These are phyloP conservation scores for Phainopepla nitens DNA, from an alignment of 2,113 vertebrate genomes.

Conservation along the genomic window DNA sequence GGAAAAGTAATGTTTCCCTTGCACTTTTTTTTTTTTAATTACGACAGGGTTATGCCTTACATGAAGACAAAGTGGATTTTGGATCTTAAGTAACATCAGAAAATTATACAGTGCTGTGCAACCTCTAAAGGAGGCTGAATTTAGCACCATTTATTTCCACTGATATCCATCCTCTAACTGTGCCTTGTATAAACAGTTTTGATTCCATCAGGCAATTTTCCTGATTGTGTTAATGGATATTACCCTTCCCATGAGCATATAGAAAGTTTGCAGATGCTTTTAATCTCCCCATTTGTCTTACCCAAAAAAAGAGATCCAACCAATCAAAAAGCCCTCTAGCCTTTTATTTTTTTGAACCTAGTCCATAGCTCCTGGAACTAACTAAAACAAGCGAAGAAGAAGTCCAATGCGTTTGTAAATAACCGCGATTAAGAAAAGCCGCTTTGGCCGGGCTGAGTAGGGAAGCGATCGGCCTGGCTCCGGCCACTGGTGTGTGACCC, in stretches of 20 bases:
- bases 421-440: neutral
- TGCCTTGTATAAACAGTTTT: neutral
- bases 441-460: neutral
- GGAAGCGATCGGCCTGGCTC: neutral
- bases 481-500: rapidly evolving
- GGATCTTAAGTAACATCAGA: neutral
- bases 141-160: neutral
- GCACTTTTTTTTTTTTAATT: neutral
- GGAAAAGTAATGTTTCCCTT: neutral
- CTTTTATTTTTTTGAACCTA: neutral
- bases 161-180: neutral
- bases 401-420: neutral
- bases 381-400: neutral
- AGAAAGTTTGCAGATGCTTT: neutral
- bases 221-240: neutral
- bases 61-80: neutral
- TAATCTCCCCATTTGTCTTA: neutral
- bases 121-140: neutral
- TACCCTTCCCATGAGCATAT: neutral
- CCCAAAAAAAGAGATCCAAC: neutral
- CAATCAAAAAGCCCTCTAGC: neutral
- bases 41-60: neutral
- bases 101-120: neutral
- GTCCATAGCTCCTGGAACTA: conserved; percentile 14
- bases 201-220: neutral